A percentile compares a stretch with the other conserved stretches of the same genome.
phyloP scores from a whole-genome alignment of 2,888 invertebrate genomes.

The Dinocampus coccinellae region DNA sequence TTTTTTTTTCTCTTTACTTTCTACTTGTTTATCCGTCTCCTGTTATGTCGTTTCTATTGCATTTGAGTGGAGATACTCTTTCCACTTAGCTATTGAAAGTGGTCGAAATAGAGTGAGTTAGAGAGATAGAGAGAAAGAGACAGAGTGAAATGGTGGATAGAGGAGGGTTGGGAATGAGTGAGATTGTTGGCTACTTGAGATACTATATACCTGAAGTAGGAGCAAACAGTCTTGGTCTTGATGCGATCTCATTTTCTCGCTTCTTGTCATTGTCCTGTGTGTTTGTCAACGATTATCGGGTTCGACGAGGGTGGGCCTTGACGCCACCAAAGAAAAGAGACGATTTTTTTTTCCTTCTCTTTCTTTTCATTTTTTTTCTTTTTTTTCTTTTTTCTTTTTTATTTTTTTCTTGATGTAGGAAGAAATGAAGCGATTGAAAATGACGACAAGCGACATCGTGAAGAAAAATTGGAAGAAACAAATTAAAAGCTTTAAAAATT shows the following conservation, averaged over 20 bases:
- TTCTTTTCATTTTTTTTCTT: too few relatives aligned
- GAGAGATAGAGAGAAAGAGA: background rate
- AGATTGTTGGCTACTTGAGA: background rate
- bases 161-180: background rate
- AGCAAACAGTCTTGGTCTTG: constrained; percentile 18
- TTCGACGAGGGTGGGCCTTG: constrained; percentile 20
- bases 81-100: background rate
- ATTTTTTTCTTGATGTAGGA: background rate
- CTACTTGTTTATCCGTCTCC: constrained; percentile 44
- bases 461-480: constrained; percentile 36
- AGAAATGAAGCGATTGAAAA: constrained; percentile 14
- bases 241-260: constrained; percentile 39
- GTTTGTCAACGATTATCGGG: constrained; percentile 33
- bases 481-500: constrained; percentile 39
- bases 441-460: constrained; percentile 23
- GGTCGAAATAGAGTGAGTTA: background rate
- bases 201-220: constrained; percentile 8
- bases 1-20: too few relatives aligned
- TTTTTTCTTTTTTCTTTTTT: too few relatives aligned
- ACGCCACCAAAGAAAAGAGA: constrained; percentile 25
- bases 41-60: background rate
- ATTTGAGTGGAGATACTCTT: background rate
- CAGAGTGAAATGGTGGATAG: constrained; percentile 1
- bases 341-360: background rate
- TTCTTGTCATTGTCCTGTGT: constrained; percentile 23